phyloP scores from a whole-genome alignment of 35 echinoderm and acorn worm species.

The Ophiothrix spiculata region DNA sequence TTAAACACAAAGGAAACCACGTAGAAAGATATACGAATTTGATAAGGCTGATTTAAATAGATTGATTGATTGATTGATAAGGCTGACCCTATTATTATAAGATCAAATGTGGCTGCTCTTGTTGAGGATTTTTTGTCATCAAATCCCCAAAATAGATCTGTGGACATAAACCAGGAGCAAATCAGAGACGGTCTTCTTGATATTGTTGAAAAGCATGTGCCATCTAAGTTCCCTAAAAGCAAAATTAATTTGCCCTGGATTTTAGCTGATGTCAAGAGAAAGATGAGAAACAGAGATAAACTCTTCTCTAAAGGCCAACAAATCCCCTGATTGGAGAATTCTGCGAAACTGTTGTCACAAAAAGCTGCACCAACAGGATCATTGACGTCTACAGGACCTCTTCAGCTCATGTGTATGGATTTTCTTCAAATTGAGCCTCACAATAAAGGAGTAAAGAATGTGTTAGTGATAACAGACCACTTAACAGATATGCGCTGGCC shows the following conservation, averaged over 20 bases:
- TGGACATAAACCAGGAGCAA: too few relatives aligned
- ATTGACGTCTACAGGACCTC: conserved; percentile 40
- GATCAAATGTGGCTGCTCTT: too few relatives aligned
- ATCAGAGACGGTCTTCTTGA: conserved; percentile 16
- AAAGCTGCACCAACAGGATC: conserved; percentile 33
- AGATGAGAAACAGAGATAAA: conserved; percentile 30
- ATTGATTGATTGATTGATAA: too few relatives aligned
- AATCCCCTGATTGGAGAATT: too few relatives aligned
- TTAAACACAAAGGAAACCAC: too few relatives aligned
- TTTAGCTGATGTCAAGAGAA: conserved; percentile 20
- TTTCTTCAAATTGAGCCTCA: conserved; percentile 38
- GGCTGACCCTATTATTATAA: too few relatives aligned
- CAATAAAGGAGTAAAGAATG: conserved; percentile 27
- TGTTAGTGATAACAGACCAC: conserved; percentile 51
- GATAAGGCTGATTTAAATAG: too few relatives aligned
- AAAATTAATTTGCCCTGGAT: conserved; percentile 53
- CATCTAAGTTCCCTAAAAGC: not conserved
- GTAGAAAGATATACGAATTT: too few relatives aligned
- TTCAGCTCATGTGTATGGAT: conserved; percentile 58
- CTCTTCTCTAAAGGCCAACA: too few relatives aligned
- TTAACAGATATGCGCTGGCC: conserved; percentile 46
- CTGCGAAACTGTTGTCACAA: not conserved
- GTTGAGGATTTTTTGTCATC: too few relatives aligned
- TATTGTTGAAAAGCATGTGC: conserved; percentile 16
- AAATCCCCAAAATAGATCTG: too few relatives aligned